phyloP scores from a whole-genome alignment of 2,888 invertebrate genomes.

The Drosophila siamana region DNA sequence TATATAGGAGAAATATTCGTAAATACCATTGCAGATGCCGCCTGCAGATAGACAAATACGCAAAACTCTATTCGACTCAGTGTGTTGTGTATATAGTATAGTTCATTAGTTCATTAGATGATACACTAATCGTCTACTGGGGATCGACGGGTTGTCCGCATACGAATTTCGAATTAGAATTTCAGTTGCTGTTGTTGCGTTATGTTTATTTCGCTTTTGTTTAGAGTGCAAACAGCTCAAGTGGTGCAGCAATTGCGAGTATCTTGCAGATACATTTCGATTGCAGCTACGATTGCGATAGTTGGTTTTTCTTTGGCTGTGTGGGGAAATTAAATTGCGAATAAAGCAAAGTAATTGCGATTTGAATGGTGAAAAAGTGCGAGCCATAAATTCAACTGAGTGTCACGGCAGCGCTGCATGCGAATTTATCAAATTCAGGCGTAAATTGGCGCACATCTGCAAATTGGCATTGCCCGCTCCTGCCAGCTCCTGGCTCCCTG shows the following conservation, averaged over 20 bases:
- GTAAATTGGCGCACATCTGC: conserved; percentile 79
- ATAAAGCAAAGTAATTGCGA: conserved; percentile 81
- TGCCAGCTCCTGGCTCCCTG: too few relatives aligned
- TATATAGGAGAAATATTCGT: conserved; percentile 3
- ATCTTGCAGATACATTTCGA: conserved; percentile 35
- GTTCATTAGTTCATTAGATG: conserved; percentile 17
- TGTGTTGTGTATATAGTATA: background rate
- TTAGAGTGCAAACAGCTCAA: conserved; percentile 61
- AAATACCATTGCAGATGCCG: conserved; percentile 23
- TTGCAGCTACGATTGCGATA: conserved; percentile 20
- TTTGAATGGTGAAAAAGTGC: conserved; percentile 80
- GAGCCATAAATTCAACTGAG: conserved; percentile 82
- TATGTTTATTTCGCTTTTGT: conserved; percentile 64
- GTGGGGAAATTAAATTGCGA: conserved; percentile 76
- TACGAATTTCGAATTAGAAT: conserved; percentile 7
- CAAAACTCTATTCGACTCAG: conserved; percentile 42
- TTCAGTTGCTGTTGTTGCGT: too few relatives aligned
- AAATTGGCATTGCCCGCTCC: conserved; percentile 67
- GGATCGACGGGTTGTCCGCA: conserved; percentile 16
- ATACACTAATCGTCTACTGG: conserved; percentile 42
- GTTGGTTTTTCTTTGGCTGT: background rate
- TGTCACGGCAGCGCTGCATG: conserved; percentile 81
- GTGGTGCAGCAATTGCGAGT: conserved; percentile 35
- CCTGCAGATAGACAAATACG: conserved; percentile 46
- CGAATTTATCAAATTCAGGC: conserved; percentile 82